These are phyloP conservation scores for Tolypeutes matacus DNA, from an alignment of 2,797 vertebrate species.

Conservation along the genomic window DNA sequence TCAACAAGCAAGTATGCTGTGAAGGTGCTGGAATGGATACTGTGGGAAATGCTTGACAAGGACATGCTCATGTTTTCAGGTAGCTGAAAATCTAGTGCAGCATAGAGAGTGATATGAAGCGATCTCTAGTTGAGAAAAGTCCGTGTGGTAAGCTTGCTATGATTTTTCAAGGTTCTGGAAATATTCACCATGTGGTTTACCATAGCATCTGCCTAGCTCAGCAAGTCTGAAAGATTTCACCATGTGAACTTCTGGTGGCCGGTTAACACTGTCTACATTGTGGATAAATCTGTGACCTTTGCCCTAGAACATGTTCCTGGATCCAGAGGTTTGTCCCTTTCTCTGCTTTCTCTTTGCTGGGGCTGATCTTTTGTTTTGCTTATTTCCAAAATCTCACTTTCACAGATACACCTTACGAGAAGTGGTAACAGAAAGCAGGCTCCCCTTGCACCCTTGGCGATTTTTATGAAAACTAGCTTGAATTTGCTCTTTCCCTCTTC, in stretches of 20 bases:
- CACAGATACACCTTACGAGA: neutral
- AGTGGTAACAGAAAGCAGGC: neutral
- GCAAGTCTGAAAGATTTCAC: neutral
- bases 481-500: no score
- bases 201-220: neutral
- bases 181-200: neutral
- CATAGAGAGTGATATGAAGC: neutral
- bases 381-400: neutral
- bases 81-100: neutral
- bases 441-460: neutral
- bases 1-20: neutral
- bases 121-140: neutral
- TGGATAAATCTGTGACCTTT: slow-evolving; percentile 8
- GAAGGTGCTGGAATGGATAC: slow-evolving; percentile 30
- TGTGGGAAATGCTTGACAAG: neutral
- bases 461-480: neutral
- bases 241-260: neutral
- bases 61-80: neutral
- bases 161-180: slow-evolving; percentile 1
- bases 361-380: slow-evolving; percentile 14
- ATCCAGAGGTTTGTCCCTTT: neutral
- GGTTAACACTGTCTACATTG: neutral
- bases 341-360: slow-evolving; percentile 33
- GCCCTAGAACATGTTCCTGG: neutral
- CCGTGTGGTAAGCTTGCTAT: neutral